Percentiles rank a stretch among this genome's conserved stretches.
phyloP scores from a whole-genome alignment of 2,113 vertebrate genomes.

The Tychaedon coryphoeus region DNA sequence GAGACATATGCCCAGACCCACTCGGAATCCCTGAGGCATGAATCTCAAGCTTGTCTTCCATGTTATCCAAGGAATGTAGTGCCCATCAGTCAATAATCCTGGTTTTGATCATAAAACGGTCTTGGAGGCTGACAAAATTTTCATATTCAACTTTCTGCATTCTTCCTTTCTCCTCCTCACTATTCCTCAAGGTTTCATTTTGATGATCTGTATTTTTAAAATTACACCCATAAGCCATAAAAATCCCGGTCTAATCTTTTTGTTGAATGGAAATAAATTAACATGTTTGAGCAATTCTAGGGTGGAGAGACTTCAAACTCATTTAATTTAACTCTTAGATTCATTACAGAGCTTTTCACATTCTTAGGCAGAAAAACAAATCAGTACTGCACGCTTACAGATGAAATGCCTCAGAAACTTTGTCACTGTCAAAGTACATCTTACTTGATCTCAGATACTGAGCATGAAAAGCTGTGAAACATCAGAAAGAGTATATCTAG shows the following conservation, averaged over 20 bases:
- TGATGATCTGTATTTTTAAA: neutral
- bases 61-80: neutral
- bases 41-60: neutral
- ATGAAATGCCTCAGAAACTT: neutral
- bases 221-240: neutral
- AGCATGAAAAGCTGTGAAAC: neutral
- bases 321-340: neutral
- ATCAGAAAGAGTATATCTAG: neutral
- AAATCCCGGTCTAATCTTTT: neutral
- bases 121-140: neutral
- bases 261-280: neutral
- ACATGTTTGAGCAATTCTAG: neutral
- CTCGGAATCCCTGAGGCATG: neutral
- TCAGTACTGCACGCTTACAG: rapidly evolving
- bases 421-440: rapidly evolving
- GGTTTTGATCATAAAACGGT: neutral
- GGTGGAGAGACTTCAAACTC: neutral
- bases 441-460: neutral
- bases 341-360: neutral
- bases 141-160: neutral
- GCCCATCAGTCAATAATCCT: neutral
- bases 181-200: neutral
- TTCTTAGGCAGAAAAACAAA: neutral
- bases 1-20: neutral
- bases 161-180: neutral